Evolutionary conservation across 2,888 invertebrate genomes (phyloP), one percentile per base, ranked within the genome.

Genomic region (Phyto melanocephala): DNA sequence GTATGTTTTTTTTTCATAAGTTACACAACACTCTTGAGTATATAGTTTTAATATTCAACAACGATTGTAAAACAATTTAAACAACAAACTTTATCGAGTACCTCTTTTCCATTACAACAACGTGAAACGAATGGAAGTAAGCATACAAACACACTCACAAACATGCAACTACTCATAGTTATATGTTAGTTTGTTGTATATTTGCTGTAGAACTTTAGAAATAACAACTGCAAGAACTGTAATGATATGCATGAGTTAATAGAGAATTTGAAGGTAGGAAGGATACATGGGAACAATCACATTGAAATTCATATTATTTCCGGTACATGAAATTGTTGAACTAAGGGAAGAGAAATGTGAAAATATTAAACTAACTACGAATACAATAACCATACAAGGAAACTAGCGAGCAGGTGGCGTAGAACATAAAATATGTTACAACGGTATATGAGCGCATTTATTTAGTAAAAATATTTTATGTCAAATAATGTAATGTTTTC

Each of bases 21-120:
- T 80, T 75, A n/a, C 35, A 54, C 37, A 76, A 76, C 63, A 71
- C 76, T 54, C 76, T 60, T 60, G 62, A 60, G 67, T 52, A 52
- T 71, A 67, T 76, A 67, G 33, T 67, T 81, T 76, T 71, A 81
- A 67, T 72, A 81, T 81, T 71, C 71, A 67, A 67, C 76, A 81
- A 37, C 81, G 71, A 76, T 71, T 67, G 65, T 62, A 67, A 81
- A 76, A 76, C 81, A 71, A 76, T 72, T 81, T 81, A 71, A 81
- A 76, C 67, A 71, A 67, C 67, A 72, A 81, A 81, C 76, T 71
- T 76, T 72, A 47, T 20, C n/a, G 50, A 68, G 60, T 24, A 76
- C 52, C 50, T 68, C 8, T 37, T 11, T 35, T 13, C 24, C 37
- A 50, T 24, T 28, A 28, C 28, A 28, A 28, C 28, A 28, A 28